These are phyloP conservation scores for Agonopterix heracliana DNA, from an alignment of 2,888 invertebrate species.

Conservation along the genomic window DNA sequence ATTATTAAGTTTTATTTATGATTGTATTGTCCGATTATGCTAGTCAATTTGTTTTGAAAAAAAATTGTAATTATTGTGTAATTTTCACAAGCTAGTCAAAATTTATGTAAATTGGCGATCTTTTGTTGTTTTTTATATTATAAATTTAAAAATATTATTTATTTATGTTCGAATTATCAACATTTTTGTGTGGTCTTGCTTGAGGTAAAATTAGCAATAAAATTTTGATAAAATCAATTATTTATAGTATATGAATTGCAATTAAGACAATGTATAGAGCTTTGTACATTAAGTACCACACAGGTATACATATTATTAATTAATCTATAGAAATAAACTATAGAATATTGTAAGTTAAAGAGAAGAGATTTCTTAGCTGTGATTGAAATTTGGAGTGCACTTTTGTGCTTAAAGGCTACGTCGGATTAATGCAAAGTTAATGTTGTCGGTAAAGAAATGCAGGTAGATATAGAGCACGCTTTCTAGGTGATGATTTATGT, in stretches of 20 bases:
- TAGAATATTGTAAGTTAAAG: conserved; percentile 51
- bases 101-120: conserved; percentile 51
- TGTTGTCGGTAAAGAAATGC: conserved; percentile 7
- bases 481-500: conserved; percentile 6
- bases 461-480: conserved; percentile 17
- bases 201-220: conserved; percentile 63
- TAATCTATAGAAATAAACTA: conserved; percentile 48
- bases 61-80: conserved; percentile 24
- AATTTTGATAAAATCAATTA: conserved; percentile 74
- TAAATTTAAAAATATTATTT: conserved; percentile 26
- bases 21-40: conserved; percentile 49
- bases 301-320: conserved; percentile 67
- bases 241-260: conserved; percentile 68
- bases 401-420: conserved; percentile 61
- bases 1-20: conserved; percentile 32
- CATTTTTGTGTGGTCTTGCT: conserved; percentile 56
- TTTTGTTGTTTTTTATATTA: conserved; percentile 40
- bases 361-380: conserved; percentile 73
- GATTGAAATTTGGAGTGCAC: conserved; percentile 62
- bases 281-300: conserved; percentile 71
- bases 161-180: conserved; percentile 37
- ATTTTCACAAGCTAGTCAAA: conserved; percentile 63
- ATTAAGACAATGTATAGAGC: conserved; percentile 75
- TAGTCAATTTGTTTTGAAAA: conserved; percentile 68
- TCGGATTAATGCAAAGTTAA: conserved; percentile 31